Evolutionary conservation across 2,888 invertebrate genomes (phyloP), one percentile per base, ranked within the genome.

Genomic region (Andrena trimmerana): DNA sequence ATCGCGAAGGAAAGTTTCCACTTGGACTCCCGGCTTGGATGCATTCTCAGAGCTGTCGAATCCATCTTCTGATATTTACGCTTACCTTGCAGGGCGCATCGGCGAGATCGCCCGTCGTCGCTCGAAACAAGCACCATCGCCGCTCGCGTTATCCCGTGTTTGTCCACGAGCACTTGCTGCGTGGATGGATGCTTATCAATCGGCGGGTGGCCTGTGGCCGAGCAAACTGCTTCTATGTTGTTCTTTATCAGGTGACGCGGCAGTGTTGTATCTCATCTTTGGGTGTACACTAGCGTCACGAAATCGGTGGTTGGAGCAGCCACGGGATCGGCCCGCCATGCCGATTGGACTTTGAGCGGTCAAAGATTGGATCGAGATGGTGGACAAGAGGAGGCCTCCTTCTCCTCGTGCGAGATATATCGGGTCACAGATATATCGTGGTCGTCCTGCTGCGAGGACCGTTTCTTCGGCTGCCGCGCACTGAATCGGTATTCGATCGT

Each of bases 341-440:
- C 13, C 69, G 60, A n/a, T 88, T 91, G 93, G 93, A 93, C 93
- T 93, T 93, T 93, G 93, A 91, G 86, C 91, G 92, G 91, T 92
- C 92, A 93, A 93, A 93, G 93, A 92, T 93, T 92, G 91, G 85
- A 84, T 88, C 77, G 88, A 89, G 89, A 92, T 91, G 89, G 81
- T 86, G 89, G 90, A 91, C 90, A 91, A 92, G 92, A 91, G 85
- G 85, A 90, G 84, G 88, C 89, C 86, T 90, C 85, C 89, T 84
- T 65, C 83, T 85, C 24, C 48, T 59, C 73, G 68, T 57, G 68
- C 65, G 81, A 88, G 86, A 88, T 88, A 86, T 88, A 88, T 86
- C 84, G 85, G 81, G 86, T 88, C 89, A 84, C 93, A 92, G 93
- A 93, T 91, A 92, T 90, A 89, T 90, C 85, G 88, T 81, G 87